Conservation (phyloP, 2,113 vertebrate species). For the Cheirogaleus medius region DNA sequence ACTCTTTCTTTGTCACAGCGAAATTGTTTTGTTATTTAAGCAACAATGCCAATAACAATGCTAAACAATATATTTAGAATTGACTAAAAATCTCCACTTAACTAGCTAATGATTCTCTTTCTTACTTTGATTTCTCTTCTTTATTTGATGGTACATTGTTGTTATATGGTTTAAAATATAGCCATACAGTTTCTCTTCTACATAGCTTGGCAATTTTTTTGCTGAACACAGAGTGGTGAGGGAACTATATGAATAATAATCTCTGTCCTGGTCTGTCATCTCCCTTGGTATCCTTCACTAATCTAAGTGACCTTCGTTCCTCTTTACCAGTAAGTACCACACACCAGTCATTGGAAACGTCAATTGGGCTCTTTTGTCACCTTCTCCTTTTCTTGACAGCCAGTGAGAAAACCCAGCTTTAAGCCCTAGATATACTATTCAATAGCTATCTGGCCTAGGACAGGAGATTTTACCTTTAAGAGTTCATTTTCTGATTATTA, state of each 20-base stretch:
- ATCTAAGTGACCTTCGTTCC: background rate
- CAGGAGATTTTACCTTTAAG: background rate
- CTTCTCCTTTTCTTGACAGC: background rate
- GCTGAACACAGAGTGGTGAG: background rate
- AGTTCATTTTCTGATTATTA: background rate
- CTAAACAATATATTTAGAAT: background rate
- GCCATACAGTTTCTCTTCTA: background rate
- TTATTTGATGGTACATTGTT: background rate
- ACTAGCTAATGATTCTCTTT: background rate
- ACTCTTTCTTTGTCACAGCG: background rate
- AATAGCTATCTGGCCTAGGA: background rate
- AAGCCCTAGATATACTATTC: background rate
- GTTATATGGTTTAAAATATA: background rate
- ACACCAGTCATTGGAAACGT: background rate
- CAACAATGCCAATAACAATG: background rate
- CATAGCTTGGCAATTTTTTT: background rate
- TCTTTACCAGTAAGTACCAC: background rate
- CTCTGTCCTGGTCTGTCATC: background rate
- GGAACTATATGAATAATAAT: background rate
- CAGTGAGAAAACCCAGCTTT: background rate
- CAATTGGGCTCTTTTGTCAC: background rate
- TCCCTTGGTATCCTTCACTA: background rate
- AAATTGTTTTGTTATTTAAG: conserved; percentile 1
- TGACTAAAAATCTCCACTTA: background rate
- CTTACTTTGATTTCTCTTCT: background rate